Base-by-base conservation (phyloP, 1,140 invertebrate genomes). In the Drosophila subobscura region DNA sequence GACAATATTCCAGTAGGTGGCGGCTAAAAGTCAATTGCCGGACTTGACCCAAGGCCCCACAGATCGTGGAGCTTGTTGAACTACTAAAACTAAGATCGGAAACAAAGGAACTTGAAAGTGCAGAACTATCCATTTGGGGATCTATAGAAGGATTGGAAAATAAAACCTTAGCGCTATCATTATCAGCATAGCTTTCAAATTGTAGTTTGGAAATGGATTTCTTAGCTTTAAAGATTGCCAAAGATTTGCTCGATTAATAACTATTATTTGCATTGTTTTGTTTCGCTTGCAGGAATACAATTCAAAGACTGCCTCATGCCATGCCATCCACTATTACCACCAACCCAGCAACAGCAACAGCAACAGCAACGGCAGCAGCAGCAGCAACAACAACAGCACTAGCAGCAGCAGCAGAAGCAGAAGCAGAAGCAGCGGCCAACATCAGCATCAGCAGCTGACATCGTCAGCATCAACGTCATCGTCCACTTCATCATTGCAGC, bases 281-380 rank as follows among this genome's bases (percentile, higher is more conserved):
- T 37, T 8, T 60, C 14, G 4, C 8, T 80, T 79, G 0, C 45
- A 90, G 89, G 84, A 90, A 91, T 91, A 91, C 73, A 90, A 91
- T 80, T 41, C 89, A 61, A 91, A 91, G 89, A 91, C 89, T 91
- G 89, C 89, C 78, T 86, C 85, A 86, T 91, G 89, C 79, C 86
- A 91, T 71, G 86, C 90, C 77, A 90, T 91, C 68, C 84, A 91
- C 50, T 91, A 91, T 59, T 89, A 89, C 71, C 79, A 84, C 53
- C 83, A 80, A 58, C 77, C 59, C 72, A 76, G 45, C 33, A 66
- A 41, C 27, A 29, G 6, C 27, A 29, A 7, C 27, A 7, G 6
- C 27, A 29, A 29, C 27, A 29, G 2, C 27, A 29, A 7, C 27
- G 7, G 6, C 27, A 29, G 6, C 27, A 7, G 56, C 66, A 65